phyloP scores from a whole-genome alignment of 35 echinoderm and acorn worm genomes.

The Heliocidaris erythrogramma region DNA sequence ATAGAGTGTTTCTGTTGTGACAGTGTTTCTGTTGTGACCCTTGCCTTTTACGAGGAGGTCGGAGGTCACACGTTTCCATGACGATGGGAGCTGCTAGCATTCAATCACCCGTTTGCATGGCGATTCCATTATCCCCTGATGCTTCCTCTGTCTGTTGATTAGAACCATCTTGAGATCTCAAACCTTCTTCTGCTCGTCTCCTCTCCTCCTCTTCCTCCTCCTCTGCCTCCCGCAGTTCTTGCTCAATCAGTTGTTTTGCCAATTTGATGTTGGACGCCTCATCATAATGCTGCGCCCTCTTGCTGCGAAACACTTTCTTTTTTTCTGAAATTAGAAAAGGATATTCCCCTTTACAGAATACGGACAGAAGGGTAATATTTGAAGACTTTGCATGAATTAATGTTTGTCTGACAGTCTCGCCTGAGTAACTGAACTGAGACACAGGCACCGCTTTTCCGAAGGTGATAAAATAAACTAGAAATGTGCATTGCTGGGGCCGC shows the following conservation, averaged over 20 bases:
- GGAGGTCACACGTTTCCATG: neutral
- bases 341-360: neutral
- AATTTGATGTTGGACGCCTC: conserved; percentile 79
- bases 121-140: neutral
- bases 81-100: neutral
- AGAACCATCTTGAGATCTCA: neutral
- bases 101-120: conserved; percentile 8
- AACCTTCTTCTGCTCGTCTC: neutral
- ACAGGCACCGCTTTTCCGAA: no score
- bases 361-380: no score
- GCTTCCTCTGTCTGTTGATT: neutral
- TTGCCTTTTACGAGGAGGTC: neutral
- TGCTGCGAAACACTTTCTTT: conserved; percentile 52
- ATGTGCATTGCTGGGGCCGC: no score
- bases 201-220: conserved; percentile 58
- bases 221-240: conserved; percentile 60
- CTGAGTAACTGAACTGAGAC: no score
- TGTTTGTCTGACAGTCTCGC: no score
- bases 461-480: no score
- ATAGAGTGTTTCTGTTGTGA: neutral
- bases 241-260: conserved; percentile 81
- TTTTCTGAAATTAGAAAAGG: conserved; percentile 51
- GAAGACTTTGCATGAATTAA: no score
- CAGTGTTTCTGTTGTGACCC: neutral
- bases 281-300: conserved; percentile 82